These are phyloP conservation scores for Trachelus iudaicus DNA, from an alignment of 2,888 invertebrate genomes.

Conservation along the genomic window DNA sequence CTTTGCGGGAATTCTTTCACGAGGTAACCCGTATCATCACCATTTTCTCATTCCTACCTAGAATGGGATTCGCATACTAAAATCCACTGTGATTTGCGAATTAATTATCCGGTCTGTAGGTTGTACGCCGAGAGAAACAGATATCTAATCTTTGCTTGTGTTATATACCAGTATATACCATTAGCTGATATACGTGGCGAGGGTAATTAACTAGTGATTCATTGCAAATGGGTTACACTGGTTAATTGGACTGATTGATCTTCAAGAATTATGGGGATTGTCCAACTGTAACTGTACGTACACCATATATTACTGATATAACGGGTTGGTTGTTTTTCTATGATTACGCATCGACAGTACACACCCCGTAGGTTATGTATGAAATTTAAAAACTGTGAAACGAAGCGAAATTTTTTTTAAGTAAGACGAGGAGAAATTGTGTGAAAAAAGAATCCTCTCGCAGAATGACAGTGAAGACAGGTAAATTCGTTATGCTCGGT, in stretches of 20 bases:
- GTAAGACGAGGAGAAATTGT: not conserved
- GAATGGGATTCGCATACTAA: not conserved
- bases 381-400: not conserved
- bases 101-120: not conserved
- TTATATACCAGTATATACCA: not conserved
- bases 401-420: not conserved
- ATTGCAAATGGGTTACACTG: not conserved
- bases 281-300: not conserved
- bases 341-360: not conserved
- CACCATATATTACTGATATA: not conserved
- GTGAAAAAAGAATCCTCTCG: not conserved
- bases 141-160: not conserved
- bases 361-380: not conserved
- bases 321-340: no score
- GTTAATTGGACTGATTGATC: not conserved
- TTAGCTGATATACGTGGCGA: not conserved
- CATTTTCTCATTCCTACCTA: not conserved
- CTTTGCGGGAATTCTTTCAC: constrained; percentile 60
- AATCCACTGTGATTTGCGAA: not conserved
- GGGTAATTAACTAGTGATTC: not conserved
- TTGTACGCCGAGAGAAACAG: not conserved
- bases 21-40: constrained; percentile 23
- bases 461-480: not conserved
- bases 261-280: not conserved
- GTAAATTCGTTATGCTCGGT: not conserved